Evolutionary conservation across 2,888 invertebrate genomes (phyloP).

Genomic region (Emesis russula): DNA sequence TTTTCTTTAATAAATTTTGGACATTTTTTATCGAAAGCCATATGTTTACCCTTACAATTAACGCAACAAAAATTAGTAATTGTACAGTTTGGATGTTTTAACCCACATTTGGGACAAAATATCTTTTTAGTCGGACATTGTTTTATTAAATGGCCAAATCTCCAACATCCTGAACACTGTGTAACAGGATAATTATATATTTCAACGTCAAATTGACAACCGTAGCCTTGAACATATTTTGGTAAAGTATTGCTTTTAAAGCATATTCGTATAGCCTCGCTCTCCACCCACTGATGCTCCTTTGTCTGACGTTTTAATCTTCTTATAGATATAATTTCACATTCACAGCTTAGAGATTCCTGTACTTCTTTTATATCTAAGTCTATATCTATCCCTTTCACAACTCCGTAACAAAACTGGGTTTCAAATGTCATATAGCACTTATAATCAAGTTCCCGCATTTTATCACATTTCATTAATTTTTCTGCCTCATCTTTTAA

Average conservation of each 20-base stretch:
- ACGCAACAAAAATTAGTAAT: background rate
- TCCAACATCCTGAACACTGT: background rate
- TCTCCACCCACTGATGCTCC: background rate
- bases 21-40: background rate
- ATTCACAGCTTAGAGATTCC: background rate
- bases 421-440: background rate
- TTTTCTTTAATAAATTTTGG: background rate
- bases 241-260: background rate
- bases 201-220: background rate
- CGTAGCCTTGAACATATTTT: background rate
- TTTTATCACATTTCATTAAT: background rate
- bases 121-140: background rate
- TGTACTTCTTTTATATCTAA: background rate
- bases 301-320: background rate
- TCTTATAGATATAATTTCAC: background rate
- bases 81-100: slow-evolving; percentile 17
- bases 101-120: slow-evolving; percentile 20
- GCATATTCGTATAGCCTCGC: background rate
- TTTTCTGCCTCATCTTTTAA: background rate
- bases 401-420: background rate
- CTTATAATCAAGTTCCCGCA: background rate
- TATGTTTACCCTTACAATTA: background rate
- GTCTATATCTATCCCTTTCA: background rate
- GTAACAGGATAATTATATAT: background rate
- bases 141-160: background rate